Conservation (phyloP, 2,888 invertebrate genomes). For the Micoletzkya japonica region DNA sequence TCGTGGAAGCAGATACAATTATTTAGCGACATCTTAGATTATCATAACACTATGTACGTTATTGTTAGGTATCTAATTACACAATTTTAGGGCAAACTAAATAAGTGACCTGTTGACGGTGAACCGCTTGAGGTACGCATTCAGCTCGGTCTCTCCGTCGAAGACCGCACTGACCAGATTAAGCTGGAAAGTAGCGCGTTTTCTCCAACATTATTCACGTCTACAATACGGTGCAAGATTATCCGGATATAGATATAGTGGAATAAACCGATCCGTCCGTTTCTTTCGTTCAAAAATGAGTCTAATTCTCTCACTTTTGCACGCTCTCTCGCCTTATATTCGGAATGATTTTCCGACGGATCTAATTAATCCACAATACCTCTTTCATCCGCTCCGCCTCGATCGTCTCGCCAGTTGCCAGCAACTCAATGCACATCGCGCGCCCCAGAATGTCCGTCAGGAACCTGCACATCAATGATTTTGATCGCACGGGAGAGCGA, state of each 20-base stretch:
- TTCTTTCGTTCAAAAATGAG: neutral
- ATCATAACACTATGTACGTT: too few relatives aligned
- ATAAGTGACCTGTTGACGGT: slow-evolving; percentile 4
- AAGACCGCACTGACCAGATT: slow-evolving; percentile 1
- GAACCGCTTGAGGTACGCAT: slow-evolving; percentile 5
- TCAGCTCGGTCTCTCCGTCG: slow-evolving; percentile 13
- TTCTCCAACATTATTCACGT: too few relatives aligned
- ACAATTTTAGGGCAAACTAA: too few relatives aligned
- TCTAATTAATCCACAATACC: neutral
- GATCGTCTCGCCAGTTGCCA: slow-evolving; percentile 12
- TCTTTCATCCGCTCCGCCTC: slow-evolving; percentile 10
- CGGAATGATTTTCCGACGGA: neutral
- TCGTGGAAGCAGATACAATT: too few relatives aligned
- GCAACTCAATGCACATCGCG: slow-evolving; percentile 10
- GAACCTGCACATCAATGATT: slow-evolving; percentile 7
- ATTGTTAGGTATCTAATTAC: too few relatives aligned
- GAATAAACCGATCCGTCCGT: too few relatives aligned
- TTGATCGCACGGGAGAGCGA: too few relatives aligned
- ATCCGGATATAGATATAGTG: too few relatives aligned
- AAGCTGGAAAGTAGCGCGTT: too few relatives aligned
- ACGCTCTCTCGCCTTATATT: neutral
- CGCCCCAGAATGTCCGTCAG: slow-evolving; percentile 21
- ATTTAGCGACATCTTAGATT: too few relatives aligned
- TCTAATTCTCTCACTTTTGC: too few relatives aligned
- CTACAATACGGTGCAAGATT: too few relatives aligned